These are phyloP conservation scores for Syrphus vitripennis DNA, from an alignment of 2,888 invertebrate species.

Conservation along the genomic window DNA sequence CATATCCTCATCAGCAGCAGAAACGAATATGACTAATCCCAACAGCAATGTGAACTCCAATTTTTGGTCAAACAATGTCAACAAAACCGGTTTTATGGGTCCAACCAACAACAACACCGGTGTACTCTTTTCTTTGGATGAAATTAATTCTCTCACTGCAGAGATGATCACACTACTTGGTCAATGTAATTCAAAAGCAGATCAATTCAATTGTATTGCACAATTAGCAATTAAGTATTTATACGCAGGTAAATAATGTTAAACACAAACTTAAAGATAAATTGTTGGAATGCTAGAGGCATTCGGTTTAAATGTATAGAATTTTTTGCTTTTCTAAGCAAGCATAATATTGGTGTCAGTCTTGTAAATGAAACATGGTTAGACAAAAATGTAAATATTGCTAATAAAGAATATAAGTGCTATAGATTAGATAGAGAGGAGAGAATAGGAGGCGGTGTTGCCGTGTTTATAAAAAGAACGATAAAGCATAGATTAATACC, in stretches of 20 bases:
- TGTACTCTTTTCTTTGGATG: neutral
- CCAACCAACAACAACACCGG: neutral
- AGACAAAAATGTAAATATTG: neutral
- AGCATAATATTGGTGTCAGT: too few relatives aligned
- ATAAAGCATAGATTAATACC: neutral
- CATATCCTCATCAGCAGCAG: neutral
- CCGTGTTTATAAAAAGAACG: slow-evolving; percentile 18
- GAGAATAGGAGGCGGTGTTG: slow-evolving; percentile 26
- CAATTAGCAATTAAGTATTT: slow-evolving; percentile 1
- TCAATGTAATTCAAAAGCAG: neutral
- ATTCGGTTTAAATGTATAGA: neutral
- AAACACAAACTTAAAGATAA: neutral
- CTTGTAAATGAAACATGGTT: too few relatives aligned
- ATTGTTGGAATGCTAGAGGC: neutral
- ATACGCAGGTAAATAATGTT: neutral
- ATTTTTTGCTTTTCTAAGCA: too few relatives aligned
- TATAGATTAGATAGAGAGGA: slow-evolving; percentile 7
- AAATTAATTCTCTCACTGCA: neutral
- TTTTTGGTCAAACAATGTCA: neutral
- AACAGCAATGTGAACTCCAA: neutral
- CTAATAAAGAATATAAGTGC: neutral
- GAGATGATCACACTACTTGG: neutral
- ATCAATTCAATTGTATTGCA: slow-evolving; percentile 5
- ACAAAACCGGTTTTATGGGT: neutral
- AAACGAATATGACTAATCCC: neutral